Evolutionary conservation across 2,888 invertebrate genomes (phyloP).

Genomic region (Zootermopsis nevadensis): DNA sequence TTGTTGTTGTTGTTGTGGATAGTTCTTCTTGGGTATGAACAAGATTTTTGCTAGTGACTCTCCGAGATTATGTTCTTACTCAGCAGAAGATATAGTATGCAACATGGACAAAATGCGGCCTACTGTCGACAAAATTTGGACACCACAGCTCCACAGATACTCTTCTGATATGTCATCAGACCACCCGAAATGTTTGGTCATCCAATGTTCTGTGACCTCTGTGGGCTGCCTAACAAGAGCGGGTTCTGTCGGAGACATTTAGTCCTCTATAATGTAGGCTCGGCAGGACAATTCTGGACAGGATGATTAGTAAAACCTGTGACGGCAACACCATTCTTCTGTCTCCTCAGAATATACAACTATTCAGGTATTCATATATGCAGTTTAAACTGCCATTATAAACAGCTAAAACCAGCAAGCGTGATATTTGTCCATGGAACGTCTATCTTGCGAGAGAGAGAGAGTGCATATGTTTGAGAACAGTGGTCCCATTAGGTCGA

Average conservation of each 20-base stretch:
- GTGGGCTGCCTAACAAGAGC: background rate
- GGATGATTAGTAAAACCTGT: conserved; percentile 44
- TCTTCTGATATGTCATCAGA: background rate
- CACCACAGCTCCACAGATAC: background rate
- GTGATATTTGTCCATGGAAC: conserved; percentile 40
- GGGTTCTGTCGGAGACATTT: conserved; percentile 33
- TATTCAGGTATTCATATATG: conserved; percentile 50
- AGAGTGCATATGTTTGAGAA: conserved; percentile 11
- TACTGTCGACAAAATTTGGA: background rate
- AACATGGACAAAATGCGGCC: background rate
- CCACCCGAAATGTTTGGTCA: conserved; percentile 29
- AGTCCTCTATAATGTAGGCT: conserved; percentile 27
- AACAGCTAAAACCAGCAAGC: conserved; percentile 41
- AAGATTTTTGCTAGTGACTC: too few relatives aligned
- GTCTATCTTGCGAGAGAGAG: background rate
- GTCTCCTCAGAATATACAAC: conserved; percentile 37
- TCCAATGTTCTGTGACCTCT: conserved; percentile 8
- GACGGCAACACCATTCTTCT: conserved; percentile 42
- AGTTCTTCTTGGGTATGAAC: too few relatives aligned
- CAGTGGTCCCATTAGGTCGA: conserved; percentile 16
- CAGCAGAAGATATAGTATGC: too few relatives aligned
- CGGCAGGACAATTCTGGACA: background rate
- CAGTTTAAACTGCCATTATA: conserved; percentile 41
- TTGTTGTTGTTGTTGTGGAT: too few relatives aligned
- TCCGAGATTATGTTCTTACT: too few relatives aligned